phyloP scores from a whole-genome alignment of 2,888 invertebrate genomes.

The Spodoptera littoralis region DNA sequence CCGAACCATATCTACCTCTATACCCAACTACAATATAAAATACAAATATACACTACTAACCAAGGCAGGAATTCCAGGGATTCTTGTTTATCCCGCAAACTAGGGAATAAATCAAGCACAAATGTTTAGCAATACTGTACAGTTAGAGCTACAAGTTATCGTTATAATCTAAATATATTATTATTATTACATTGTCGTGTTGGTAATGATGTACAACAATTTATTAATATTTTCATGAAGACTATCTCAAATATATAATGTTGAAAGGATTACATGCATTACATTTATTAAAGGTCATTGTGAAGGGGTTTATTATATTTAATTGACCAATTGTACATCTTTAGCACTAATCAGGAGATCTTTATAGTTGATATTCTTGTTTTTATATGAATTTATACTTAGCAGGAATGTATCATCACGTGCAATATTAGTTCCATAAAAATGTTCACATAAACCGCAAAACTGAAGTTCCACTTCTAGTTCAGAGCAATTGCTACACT shows the following conservation, averaged over 20 bases:
- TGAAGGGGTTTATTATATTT: slow-evolving; percentile 13
- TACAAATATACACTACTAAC: slow-evolving; percentile 91
- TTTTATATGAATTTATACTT: slow-evolving; percentile 21
- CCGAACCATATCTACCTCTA: slow-evolving; percentile 61
- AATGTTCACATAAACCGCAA: slow-evolving; percentile 66
- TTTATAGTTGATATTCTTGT: slow-evolving; percentile 12
- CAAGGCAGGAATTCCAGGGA: slow-evolving; percentile 94
- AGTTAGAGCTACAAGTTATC: slow-evolving; percentile 44
- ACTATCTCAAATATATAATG: slow-evolving; percentile 14
- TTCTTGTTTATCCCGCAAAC: slow-evolving; percentile 94
- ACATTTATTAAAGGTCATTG: slow-evolving; percentile 15
- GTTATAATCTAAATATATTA: slow-evolving; percentile 31
- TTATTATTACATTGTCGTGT: slow-evolving; percentile 42
- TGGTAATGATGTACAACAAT: slow-evolving; percentile 42
- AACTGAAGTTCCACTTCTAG: slow-evolving; percentile 33
- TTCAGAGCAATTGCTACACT: slow-evolving; percentile 48
- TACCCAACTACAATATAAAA: slow-evolving; percentile 74
- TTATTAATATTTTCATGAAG: slow-evolving; percentile 30
- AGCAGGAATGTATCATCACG: slow-evolving; percentile 28
- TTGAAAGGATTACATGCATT: slow-evolving; percentile 43
- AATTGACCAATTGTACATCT: slow-evolving; percentile 16
- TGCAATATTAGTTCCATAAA: slow-evolving; percentile 54
- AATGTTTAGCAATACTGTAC: slow-evolving; percentile 75
- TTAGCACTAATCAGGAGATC: slow-evolving; percentile 12
- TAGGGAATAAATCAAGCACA: slow-evolving; percentile 89